Percentiles rank a stretch among this genome's conserved stretches.
phyloP scores from a whole-genome alignment of 2,888 invertebrate species.

The Folsomia manolachei region DNA sequence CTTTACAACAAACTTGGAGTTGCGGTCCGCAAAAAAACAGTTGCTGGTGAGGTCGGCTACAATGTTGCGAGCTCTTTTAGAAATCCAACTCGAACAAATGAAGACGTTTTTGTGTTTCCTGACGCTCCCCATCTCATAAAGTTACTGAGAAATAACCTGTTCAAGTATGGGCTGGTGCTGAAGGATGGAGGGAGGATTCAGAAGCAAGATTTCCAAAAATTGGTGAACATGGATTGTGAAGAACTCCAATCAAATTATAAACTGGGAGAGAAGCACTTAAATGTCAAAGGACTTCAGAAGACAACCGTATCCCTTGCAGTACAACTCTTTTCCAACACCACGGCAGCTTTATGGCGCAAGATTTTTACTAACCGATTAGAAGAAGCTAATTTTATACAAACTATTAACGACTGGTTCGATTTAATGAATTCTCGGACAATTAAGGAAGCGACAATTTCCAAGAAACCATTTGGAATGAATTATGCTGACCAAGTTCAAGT shows the following conservation, averaged over 20 bases:
- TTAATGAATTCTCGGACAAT: conserved; percentile 21
- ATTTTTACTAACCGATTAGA: conserved; percentile 2
- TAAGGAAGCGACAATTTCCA: background rate
- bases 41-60: background rate
- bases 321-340: conserved; percentile 23
- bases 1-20: too few species aligned
- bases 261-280: conserved; percentile 14
- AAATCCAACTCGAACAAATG: too few species aligned
- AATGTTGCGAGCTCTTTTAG: background rate
- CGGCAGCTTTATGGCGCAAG: background rate
- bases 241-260: conserved; percentile 20
- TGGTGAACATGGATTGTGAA: conserved; percentile 1
- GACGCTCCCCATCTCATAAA: conserved; percentile 33
- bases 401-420: conserved; percentile 29
- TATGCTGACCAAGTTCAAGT: background rate
- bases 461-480: background rate
- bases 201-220: background rate
- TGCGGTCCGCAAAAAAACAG: too few species aligned
- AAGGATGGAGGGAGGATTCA: background rate
- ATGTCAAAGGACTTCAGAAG: conserved; percentile 9
- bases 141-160: conserved; percentile 24
- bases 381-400: conserved; percentile 20
- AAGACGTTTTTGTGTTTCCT: too few species aligned
- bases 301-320: conserved; percentile 17
- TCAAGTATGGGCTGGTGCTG: conserved; percentile 25